phyloP scores from a whole-genome alignment of 2,888 invertebrate genomes.

The Hypolimnas misippus region DNA sequence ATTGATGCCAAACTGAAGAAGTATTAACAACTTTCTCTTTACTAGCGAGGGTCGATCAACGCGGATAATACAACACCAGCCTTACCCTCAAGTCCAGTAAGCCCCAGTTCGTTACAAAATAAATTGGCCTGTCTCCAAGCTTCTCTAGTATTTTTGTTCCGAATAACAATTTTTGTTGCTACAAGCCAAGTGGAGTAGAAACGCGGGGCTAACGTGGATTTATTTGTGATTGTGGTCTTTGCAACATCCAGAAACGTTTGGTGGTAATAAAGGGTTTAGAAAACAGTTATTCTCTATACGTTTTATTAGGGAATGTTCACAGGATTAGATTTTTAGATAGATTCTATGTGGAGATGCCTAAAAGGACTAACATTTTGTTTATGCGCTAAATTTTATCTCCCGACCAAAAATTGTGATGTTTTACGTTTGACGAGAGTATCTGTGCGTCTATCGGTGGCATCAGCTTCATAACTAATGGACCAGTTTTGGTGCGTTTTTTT shows the following conservation, averaged over 20 bases:
- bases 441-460: too few species aligned
- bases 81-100: conserved; percentile 40
- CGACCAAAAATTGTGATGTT: too few species aligned
- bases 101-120: conserved; percentile 54
- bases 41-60: not conserved
- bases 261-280: conserved; percentile 4
- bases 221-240: conserved; percentile 27
- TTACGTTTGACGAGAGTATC: too few species aligned
- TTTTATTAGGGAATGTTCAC: too few species aligned
- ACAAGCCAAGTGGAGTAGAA: conserved; percentile 32
- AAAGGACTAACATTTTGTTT: too few species aligned
- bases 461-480: too few species aligned
- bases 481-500: too few species aligned
- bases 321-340: not conserved
- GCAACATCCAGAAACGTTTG: not conserved
- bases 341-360: too few species aligned
- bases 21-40: not conserved
- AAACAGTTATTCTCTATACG: not conserved
- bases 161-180: conserved; percentile 53
- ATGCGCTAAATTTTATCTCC: too few species aligned
- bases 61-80: conserved; percentile 32
- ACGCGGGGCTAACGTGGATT: conserved; percentile 24
- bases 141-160: conserved; percentile 50
- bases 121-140: conserved; percentile 63
- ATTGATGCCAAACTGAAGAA: too few species aligned